Conservation (phyloP, 2,113 vertebrate species). For the Paedocypris sp. region DNA sequence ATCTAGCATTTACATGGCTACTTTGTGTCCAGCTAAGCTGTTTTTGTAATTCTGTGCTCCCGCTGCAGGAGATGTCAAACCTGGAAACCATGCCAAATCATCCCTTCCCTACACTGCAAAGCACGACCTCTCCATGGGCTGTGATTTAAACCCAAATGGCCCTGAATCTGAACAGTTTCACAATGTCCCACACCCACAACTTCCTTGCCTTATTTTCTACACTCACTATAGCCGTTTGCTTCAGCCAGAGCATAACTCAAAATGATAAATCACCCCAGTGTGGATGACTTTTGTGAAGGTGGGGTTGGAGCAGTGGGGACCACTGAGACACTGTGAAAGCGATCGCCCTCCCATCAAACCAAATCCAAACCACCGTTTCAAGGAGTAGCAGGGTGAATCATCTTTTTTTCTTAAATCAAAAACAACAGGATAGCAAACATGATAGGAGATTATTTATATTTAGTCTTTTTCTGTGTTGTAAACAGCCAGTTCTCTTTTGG, state of each 20-base stretch:
- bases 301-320: background rate
- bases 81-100: background rate
- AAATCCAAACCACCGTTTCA: constrained; percentile 23
- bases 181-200: constrained; percentile 16
- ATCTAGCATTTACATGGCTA: constrained; percentile 15
- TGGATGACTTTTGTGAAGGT: background rate
- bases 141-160: constrained; percentile 2
- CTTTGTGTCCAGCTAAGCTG: background rate
- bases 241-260: constrained; percentile 11
- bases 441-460: constrained; percentile 29
- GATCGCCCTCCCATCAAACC: constrained; percentile 15
- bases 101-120: background rate
- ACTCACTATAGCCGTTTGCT: constrained; percentile 12
- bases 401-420: constrained; percentile 28
- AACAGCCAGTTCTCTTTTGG: background rate
- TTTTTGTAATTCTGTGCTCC: constrained; percentile 10
- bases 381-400: constrained; percentile 18
- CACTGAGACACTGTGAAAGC: constrained; percentile 10
- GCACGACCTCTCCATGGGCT: background rate
- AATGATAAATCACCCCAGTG: background rate
- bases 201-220: constrained; percentile 14
- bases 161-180: background rate
- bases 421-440: constrained; percentile 25
- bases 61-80: background rate
- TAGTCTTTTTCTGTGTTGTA: constrained; percentile 16